These are phyloP conservation scores for Seriola rivoliana DNA, from an alignment of 2,113 vertebrate species.

Conservation along the genomic window DNA sequence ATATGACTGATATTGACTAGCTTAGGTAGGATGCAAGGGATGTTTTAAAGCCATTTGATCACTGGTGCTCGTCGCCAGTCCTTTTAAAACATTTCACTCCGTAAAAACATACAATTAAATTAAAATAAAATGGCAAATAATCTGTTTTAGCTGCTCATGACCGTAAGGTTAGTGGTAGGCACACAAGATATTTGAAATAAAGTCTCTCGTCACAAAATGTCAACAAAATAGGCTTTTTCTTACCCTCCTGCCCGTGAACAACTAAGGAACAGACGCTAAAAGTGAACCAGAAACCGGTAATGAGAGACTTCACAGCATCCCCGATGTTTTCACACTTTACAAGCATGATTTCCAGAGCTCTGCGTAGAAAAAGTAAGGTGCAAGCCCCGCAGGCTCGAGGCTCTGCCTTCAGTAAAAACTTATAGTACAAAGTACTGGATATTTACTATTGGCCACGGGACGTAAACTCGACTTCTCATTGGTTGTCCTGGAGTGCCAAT, in stretches of 20 bases:
- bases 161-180: neutral
- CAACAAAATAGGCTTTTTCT: slow-evolving; percentile 39
- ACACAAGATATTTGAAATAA: slow-evolving; percentile 8
- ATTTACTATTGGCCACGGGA: slow-evolving; percentile 71
- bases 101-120: neutral
- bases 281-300: slow-evolving; percentile 65
- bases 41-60: neutral
- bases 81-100: neutral
- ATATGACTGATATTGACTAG: neutral
- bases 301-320: slow-evolving; percentile 62
- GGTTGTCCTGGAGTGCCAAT: slow-evolving; percentile 58
- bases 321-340: slow-evolving; percentile 44
- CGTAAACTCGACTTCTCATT: slow-evolving; percentile 61
- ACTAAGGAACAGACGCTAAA: slow-evolving; percentile 52
- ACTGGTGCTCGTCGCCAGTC: too few relatives aligned
- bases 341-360: slow-evolving; percentile 76
- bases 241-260: slow-evolving; percentile 81
- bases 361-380: slow-evolving; percentile 45
- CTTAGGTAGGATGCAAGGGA: neutral
- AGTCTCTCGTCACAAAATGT: neutral
- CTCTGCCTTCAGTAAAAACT: slow-evolving; percentile 52
- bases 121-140: neutral
- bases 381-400: slow-evolving; percentile 33
- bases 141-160: neutral
- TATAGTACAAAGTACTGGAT: slow-evolving; percentile 23